Evolutionary conservation across 2,113 vertebrate genomes (phyloP).

Genomic region (Tiliqua scincoides): DNA sequence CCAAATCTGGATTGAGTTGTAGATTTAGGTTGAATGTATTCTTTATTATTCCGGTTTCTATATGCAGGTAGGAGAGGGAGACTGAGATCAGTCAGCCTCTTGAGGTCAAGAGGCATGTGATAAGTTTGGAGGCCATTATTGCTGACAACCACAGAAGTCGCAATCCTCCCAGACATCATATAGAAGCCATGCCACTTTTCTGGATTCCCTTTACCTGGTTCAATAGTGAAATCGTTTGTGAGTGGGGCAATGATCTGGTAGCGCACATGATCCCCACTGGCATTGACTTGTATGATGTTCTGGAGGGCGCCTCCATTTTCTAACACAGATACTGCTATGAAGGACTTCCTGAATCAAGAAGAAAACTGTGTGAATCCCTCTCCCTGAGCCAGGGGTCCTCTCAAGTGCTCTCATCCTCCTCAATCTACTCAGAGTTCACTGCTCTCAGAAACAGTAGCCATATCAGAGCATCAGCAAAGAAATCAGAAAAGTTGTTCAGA

Average conservation of each 20-base stretch:
- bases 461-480: background rate
- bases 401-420: background rate
- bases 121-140: background rate
- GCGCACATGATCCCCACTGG: slow-evolving; percentile 12
- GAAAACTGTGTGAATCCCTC: background rate
- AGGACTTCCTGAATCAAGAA: slow-evolving; percentile 33
- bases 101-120: background rate
- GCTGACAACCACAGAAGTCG: background rate
- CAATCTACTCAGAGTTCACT: background rate
- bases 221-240: slow-evolving; percentile 26
- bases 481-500: background rate
- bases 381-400: background rate
- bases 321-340: slow-evolving; percentile 3
- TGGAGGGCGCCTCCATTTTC: slow-evolving; percentile 42
- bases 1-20: background rate
- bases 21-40: slow-evolving; percentile 61
- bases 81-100: background rate
- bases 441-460: background rate
- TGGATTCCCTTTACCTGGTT: slow-evolving; percentile 22
- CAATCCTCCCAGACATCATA: background rate
- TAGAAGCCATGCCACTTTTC: background rate
- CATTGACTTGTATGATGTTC: slow-evolving; percentile 1
- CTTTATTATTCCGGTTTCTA: slow-evolving; percentile 70
- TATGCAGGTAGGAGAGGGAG: background rate
- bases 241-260: slow-evolving; percentile 38